Base-by-base conservation (phyloP, 2,888 invertebrate species). In the Ceratothoa steindachneri region DNA sequence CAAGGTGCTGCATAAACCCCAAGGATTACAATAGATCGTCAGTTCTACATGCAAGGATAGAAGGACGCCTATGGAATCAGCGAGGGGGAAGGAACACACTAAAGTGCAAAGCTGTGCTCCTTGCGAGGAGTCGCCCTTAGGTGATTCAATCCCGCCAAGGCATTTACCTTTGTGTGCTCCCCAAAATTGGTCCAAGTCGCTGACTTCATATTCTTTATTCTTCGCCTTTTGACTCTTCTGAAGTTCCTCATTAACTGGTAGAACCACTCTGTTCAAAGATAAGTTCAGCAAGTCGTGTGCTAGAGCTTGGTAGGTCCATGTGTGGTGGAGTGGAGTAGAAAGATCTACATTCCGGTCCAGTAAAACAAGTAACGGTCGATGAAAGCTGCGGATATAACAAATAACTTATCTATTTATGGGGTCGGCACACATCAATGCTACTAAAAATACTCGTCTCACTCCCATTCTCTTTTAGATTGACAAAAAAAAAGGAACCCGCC, bases 261-360 rank as follows among this genome's bases (percentile, higher is more conserved):
- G 89, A 60, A 89, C 88, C 0, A 93, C 89, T 80, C 94, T 88
- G 85, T 99, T 99, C 73, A 97, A 86, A 7, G 94, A 90, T 81
- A 97, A 87, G 83, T 97, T 94, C 73, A 99, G 85, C 2, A 98
- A 92, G 87, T 99, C 99, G 85, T 99, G 98, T 28, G 95, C 91
- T 71, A 99, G 86, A 0, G 99, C 98, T 85, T 99, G 99, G 85
- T 99, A 99, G 0, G 98, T 99, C 99, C 99, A 99, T 0, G 99
- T 97, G 85, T 99, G 99, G 87, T 98, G 98, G 76, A 99, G 86
- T 28, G 97, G 97, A 55, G 98, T 99, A 0, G 97, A 97, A 89
- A 99, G 90, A 84, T 98, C 98, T 80, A 97, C 73, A 85, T 94
- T 96, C 76, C 98, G 88, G 85, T 99, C 98, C 72, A 98, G 86